Base-by-base conservation (phyloP, 2,888 invertebrate species). In the Octodonta nipae region DNA sequence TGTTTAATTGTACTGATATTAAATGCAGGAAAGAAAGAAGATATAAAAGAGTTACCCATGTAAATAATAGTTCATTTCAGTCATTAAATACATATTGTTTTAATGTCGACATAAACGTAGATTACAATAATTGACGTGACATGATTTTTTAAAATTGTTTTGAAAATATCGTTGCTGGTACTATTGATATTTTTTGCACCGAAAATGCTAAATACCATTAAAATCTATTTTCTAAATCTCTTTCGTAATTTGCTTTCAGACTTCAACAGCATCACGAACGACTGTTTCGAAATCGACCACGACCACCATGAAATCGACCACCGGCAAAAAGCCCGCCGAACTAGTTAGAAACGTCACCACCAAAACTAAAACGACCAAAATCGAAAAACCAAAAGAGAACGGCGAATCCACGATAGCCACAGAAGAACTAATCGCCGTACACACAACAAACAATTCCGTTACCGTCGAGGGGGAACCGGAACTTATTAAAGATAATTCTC, bases 401-500 rank as follows among this genome's bases (percentile, higher is more conserved):
- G 56, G 55, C 31, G 41, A 52, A 6, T 46, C 48, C 1, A 44
- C 47, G 4, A 42, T 46, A 26, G 45, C 50, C 11, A 50, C 49
- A 4, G 48, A 54, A 37, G 48, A 49, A 37, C 46, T 46, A 28
- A 45, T 42, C 5, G 32, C 43, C 8, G 43, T 49, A 8, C 46
- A 41, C 24, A 48, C 4, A 32, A 30, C 33, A 12, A 3, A 15
- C 10, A 26, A 15, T 12, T 12, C 14, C 13, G 28, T 33, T 12
- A 11, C 25, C 6, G 13, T 20, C 26, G 47, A 49, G 20, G 37
- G 44, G 15, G 52, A 53, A 28, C 43, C 48, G 16, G 46, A 47
- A 20, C 40, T 55, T 17, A 32, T 58, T 15, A 63, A 61, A 45
- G 62, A 63, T 45, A 53, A 56, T 38, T 62, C 61, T 5, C 63